These are phyloP conservation scores for Lagria hirta DNA, from an alignment of 2,888 invertebrate species.

Conservation along the genomic window DNA sequence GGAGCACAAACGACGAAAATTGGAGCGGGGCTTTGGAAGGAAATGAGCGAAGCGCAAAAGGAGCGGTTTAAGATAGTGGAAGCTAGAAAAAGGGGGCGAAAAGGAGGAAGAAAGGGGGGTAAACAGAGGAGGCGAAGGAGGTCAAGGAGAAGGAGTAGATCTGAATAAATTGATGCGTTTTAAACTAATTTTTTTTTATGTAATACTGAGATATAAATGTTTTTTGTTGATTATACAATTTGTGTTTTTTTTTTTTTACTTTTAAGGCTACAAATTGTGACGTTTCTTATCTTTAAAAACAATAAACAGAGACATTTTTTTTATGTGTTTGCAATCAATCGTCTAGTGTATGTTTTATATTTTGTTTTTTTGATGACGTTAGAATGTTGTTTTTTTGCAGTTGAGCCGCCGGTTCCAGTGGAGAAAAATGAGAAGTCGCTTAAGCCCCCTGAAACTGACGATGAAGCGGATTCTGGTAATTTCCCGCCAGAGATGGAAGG, in stretches of 20 bases:
- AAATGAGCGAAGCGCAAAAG: slow-evolving; percentile 15
- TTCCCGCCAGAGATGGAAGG: slow-evolving; percentile 49
- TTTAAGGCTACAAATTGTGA: too few species aligned
- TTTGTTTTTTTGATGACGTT: too few species aligned
- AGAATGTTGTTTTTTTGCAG: too few species aligned
- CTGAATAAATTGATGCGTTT: too few species aligned
- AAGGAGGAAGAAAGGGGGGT: slow-evolving; percentile 1
- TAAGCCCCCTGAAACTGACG: slow-evolving; percentile 5
- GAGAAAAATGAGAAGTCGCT: slow-evolving; percentile 2
- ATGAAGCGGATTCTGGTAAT: slow-evolving; percentile 5
- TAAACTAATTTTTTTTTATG: too few species aligned
- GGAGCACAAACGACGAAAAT: slow-evolving; percentile 15
- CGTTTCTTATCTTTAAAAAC: too few species aligned
- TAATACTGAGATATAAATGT: too few species aligned
- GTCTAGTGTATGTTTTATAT: too few species aligned
- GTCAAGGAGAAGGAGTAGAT: neutral
- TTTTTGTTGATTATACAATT: too few species aligned
- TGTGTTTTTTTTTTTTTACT: too few species aligned
- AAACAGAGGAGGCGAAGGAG: neutral
- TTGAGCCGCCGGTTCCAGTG: too few species aligned
- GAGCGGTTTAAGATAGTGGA: slow-evolving; percentile 15
- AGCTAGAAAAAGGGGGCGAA: slow-evolving; percentile 4
- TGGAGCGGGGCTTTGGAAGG: slow-evolving; percentile 17
- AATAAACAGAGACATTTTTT: too few species aligned
- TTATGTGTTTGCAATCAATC: neutral